Evolutionary conservation across 2,113 vertebrate genomes (phyloP), one percentile per base, ranked within the genome.

Genomic region (Bucco capensis): DNA sequence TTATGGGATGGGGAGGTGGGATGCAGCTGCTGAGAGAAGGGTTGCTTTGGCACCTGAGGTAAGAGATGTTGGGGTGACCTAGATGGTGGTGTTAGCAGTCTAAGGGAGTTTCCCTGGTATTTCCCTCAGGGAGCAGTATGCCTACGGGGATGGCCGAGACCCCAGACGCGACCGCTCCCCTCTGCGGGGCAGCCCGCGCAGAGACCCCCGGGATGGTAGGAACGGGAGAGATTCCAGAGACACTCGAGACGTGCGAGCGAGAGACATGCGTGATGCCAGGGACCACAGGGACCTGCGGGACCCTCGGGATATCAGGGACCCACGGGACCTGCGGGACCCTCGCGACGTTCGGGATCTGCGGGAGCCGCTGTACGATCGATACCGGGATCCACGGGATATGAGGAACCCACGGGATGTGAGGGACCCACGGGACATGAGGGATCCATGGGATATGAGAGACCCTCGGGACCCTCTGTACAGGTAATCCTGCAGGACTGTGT

Each of bases 141-240:
- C 96, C 9, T 98, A 97, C 8, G 97, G 98, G 87, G 98, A 99
- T 8, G 85, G 97, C 83, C 98, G 98, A 40, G 98, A 99, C 38
- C 19, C 86, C 58, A 97, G 97, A 42, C 97, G 98, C 3, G 98
- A 97, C 54, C 97, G 97, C 28, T 97, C 98, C 77, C 98, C 98
- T 60, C 96, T 87, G 50, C 97, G 97, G 77, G 98, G 97, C 94
- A 96, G 98, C 97, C 92, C 98, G 90, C 83, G 98, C 97, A 97
- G 98, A 96, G 97, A 98, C 40, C 86, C 95, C 77, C 95, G 97
- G 47, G 97, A 97, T 81, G 93, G 95, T 51, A 92, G 97, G 86
- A 97, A 98, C 3, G 95, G 96, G 46, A 92, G 97, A 67, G 97
- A 98, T 35, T 89, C 95, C 85, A 94, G 97, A 93, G 98, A 98